Conservation (phyloP, 1,140 invertebrate species). For the Drosophila ananassae region DNA sequence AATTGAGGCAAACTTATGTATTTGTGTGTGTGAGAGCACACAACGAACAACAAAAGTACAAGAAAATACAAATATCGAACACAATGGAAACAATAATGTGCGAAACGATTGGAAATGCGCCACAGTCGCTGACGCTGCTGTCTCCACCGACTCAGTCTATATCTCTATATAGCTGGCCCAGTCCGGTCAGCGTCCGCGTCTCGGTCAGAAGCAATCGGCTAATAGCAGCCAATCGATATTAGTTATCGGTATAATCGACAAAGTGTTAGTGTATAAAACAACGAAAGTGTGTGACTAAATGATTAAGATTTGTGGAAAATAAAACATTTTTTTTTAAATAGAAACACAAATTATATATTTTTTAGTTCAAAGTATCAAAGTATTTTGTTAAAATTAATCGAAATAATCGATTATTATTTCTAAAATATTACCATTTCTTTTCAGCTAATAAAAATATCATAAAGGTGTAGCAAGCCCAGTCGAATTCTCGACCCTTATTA, state of each 20-base stretch:
- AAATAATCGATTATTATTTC: background rate
- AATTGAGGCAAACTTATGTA: conserved; percentile 67
- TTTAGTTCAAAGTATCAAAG: background rate
- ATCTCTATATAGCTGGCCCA: conserved; percentile 47
- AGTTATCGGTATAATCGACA: conserved; percentile 63
- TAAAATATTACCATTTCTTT: too few relatives aligned
- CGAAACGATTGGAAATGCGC: conserved; percentile 80
- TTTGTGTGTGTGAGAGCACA: conserved; percentile 22
- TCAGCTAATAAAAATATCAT: background rate
- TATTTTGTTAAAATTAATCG: background rate
- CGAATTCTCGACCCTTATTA: background rate
- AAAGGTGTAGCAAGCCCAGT: background rate
- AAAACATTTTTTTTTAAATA: too few relatives aligned
- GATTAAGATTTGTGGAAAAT: too few relatives aligned
- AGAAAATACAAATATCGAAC: conserved; percentile 81
- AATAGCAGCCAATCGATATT: conserved; percentile 72
- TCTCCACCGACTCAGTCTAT: conserved; percentile 38
- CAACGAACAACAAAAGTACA: conserved; percentile 65
- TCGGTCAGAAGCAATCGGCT: conserved; percentile 70
- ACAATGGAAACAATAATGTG: conserved; percentile 81
- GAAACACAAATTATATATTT: too few relatives aligned
- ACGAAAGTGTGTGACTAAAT: too few relatives aligned
- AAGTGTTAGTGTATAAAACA: background rate
- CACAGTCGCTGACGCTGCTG: conserved; percentile 57
- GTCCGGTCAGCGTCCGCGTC: conserved; percentile 68